Evolutionary conservation across 2,797 vertebrate species (phyloP), one percentile per base, ranked within the genome.

Genomic region (Gymnothorax reevesii): DNA sequence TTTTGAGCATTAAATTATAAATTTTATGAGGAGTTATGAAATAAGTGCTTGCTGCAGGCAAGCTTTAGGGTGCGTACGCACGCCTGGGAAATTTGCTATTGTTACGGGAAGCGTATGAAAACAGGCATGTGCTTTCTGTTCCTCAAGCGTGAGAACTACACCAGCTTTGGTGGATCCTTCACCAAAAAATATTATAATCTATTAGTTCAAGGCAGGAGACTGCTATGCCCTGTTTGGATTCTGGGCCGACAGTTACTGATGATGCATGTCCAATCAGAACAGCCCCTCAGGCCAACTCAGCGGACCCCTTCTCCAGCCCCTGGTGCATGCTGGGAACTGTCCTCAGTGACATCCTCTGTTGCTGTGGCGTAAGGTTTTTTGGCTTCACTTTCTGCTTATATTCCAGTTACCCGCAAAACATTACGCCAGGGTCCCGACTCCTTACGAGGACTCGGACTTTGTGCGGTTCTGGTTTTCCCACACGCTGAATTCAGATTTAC

Each of bases 291-390:
- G 73, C 69, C 27, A 27, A 13, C 10, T 15, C 25, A 33, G 69
- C 33, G 69, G 27, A 33, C 69, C 69, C 27, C 64, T n/a, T 6
- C 73, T 77, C 5, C 15, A 33, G 73, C 60, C 62, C 22, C 54
- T 20, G 6, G 52, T 27, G 80, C n/a, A 25, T 69, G 62, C 52
- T 17, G 62, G 52, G 80, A 82, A 54, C 22, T 33, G 33, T 2
- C 17, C 89, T 83, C 90, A 94, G 90, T 93, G 95, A 97, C 94
- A 96, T 95, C 91, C 95, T 96, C 95, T 96, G 95, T 96, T 95
- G 95, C 57, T 88, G 52, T n/a, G 7, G 57, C 22, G 52, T 55
- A 12, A 64, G 13, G 33, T 33, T 33, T n/a, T 22, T 20, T 9
- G 83, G 59, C 7, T 62, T 25, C 57, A 59, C 17, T 7, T n/a